Evolutionary conservation across 64 coral and sea anemone species (phyloP).

Genomic region (Orbicella faveolata): DNA sequence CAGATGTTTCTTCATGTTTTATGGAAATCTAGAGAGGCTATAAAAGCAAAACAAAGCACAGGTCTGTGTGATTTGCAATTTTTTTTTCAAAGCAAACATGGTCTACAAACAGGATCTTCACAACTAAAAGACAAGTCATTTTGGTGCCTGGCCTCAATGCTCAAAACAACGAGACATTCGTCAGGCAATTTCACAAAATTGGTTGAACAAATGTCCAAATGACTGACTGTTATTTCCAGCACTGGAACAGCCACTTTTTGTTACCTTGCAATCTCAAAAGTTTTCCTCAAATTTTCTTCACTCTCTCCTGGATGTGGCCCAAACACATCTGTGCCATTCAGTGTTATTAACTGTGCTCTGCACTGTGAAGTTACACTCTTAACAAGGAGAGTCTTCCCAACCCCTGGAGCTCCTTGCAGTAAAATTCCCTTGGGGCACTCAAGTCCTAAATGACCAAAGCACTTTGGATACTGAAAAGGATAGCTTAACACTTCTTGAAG

Average conservation of each 20-base stretch:
- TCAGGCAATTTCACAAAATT: no score
- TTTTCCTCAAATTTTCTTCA: constrained; percentile 90
- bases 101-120: no score
- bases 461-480: constrained; percentile 83
- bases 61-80: no score
- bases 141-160: no score
- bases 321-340: constrained; percentile 97
- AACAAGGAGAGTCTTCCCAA: constrained; percentile 91
- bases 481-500: constrained; percentile 67
- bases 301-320: constrained; percentile 95
- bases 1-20: no score
- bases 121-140: no score
- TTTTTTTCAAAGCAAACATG: no score
- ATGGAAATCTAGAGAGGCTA: no score
- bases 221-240: neutral
- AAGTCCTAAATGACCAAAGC: constrained; percentile 64
- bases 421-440: constrained; percentile 89
- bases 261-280: constrained; percentile 88
- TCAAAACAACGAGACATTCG: no score
- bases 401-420: constrained; percentile 84
- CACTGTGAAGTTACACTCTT: constrained; percentile 66
- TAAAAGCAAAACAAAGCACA: no score
- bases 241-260: neutral
- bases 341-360: constrained; percentile 59
- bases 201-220: no score